These are phyloP conservation scores for Lasaia peninsularis DNA, from an alignment of 1,140 invertebrate genomes.

Conservation along the genomic window DNA sequence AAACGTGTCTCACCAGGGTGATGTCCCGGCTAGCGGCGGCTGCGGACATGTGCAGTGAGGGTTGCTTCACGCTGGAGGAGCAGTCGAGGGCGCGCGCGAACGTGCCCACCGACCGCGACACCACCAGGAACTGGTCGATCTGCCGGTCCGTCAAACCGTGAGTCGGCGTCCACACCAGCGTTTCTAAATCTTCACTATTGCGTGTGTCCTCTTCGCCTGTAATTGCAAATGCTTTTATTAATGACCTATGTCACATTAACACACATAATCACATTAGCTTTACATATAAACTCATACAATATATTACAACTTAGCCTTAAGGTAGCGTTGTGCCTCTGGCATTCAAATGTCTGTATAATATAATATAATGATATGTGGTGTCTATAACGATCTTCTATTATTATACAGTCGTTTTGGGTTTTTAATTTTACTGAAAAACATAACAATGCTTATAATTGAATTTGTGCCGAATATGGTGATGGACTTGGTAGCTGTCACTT, in stretches of 20 bases:
- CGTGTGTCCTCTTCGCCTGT: constrained; percentile 87
- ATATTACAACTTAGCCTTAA: too few relatives aligned
- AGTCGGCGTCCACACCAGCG: constrained; percentile 94
- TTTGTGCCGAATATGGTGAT: too few relatives aligned
- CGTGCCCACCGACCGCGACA: constrained; percentile 98
- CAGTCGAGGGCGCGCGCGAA: constrained; percentile 99
- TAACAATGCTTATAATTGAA: too few relatives aligned
- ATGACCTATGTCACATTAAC: background rate
- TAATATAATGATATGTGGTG: too few relatives aligned
- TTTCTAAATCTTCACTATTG: constrained; percentile 89
- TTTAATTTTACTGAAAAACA: too few relatives aligned
- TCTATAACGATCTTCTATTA: too few relatives aligned
- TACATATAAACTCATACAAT: too few relatives aligned
- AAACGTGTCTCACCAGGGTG: constrained; percentile 85
- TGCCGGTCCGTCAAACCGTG: constrained; percentile 94
- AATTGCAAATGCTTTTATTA: constrained; percentile 24
- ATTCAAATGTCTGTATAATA: too few relatives aligned
- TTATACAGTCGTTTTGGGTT: too few relatives aligned
- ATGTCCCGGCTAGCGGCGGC: constrained; percentile 98
- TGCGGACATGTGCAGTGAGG: constrained; percentile 98
- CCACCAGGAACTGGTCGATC: constrained; percentile 99
- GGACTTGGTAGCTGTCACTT: too few relatives aligned
- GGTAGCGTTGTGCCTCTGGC: too few relatives aligned
- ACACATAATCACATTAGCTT: background rate
- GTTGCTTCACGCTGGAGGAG: constrained; percentile 98